phyloP scores from a whole-genome alignment of 2,797 vertebrate genomes.

The Pantherophis alleghaniensis region DNA sequence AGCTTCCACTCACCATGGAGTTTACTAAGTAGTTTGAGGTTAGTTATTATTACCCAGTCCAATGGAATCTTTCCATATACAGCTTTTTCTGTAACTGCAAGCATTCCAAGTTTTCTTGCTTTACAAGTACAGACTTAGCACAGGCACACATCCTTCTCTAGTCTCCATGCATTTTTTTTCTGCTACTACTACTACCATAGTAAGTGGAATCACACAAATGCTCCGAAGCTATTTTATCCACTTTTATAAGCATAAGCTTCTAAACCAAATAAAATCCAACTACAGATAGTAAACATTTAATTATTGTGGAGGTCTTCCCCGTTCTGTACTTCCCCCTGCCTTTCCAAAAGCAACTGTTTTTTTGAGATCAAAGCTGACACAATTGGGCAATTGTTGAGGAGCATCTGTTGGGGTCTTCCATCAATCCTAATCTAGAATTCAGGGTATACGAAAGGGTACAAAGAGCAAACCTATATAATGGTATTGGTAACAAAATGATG shows the following conservation, averaged over 20 bases:
- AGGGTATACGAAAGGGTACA: no score
- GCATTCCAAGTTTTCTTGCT: background rate
- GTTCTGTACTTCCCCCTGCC: background rate
- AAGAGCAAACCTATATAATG: background rate
- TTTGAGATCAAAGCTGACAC: background rate
- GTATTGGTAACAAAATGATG: background rate
- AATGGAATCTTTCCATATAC: no score
- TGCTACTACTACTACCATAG: background rate
- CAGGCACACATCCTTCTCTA: background rate
- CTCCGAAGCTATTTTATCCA: background rate
- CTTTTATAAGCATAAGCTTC: background rate
- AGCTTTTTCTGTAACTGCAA: no score
- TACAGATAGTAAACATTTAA: constrained; percentile 1
- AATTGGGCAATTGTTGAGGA: background rate
- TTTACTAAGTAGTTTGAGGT: no score
- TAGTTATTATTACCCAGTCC: no score
- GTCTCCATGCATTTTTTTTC: background rate
- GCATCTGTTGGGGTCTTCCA: background rate
- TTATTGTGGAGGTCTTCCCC: background rate
- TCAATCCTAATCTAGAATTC: no score
- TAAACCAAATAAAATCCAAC: background rate
- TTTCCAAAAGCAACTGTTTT: background rate
- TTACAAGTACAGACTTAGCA: background rate
- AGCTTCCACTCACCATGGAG: no score
- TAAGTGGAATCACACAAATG: background rate